phyloP scores from a whole-genome alignment of 2,113 vertebrate species.

The Sminthopsis crassicaudata region DNA sequence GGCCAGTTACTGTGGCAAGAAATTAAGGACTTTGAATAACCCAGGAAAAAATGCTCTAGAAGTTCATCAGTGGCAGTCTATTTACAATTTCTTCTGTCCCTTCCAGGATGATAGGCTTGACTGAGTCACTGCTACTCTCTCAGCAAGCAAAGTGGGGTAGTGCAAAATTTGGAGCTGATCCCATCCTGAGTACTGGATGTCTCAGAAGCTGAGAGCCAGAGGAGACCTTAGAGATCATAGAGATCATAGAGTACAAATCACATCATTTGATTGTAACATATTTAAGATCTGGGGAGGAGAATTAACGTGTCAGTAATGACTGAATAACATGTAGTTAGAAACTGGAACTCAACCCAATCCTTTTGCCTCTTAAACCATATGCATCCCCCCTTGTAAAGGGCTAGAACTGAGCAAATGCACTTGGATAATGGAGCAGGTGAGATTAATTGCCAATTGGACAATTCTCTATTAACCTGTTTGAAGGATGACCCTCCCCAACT shows the following conservation, averaged over 20 bases:
- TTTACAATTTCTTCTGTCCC: background rate
- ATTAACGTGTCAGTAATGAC: background rate
- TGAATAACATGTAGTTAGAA: background rate
- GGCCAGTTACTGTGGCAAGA: constrained; percentile 22
- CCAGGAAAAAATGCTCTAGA: constrained; percentile 33
- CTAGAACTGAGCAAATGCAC: too few species aligned
- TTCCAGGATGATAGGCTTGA: background rate
- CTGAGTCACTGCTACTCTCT: background rate
- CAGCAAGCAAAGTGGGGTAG: background rate
- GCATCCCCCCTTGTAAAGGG: background rate
- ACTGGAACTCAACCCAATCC: background rate
- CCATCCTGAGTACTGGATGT: background rate
- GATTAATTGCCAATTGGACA: too few species aligned
- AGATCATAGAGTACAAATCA: background rate
- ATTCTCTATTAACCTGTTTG: too few species aligned
- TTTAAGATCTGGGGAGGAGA: background rate
- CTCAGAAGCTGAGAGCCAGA: background rate
- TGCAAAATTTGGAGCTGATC: background rate
- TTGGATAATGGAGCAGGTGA: too few species aligned
- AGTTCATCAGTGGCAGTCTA: background rate
- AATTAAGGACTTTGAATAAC: constrained; percentile 49
- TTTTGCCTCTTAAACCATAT: background rate
- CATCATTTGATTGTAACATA: background rate
- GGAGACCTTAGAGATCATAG: background rate
- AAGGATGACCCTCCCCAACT: too few species aligned